Evolutionary conservation across 2,888 invertebrate genomes (phyloP), one percentile per base, ranked within the genome.

Genomic region (Crocallis elinguaria): DNA sequence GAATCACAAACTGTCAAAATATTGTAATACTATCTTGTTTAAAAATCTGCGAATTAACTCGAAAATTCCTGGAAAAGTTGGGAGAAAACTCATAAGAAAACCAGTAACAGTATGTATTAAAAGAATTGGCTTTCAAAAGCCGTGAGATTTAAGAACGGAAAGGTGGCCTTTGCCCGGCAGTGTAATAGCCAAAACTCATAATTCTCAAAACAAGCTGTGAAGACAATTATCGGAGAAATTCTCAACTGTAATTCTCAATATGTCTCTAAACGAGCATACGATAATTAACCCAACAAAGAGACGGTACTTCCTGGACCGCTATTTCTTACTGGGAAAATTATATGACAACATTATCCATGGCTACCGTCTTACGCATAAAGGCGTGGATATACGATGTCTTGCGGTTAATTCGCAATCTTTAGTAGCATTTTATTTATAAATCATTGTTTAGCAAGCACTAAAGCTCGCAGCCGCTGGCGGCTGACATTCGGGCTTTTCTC

Each of bases 231-330:
- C 42, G 14, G 19, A 39, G 33, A 51, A 54, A 56, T 36, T 23
- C 33, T 41, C 52, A 46, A 50, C 43, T 41, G 29, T 41, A 37
- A 46, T 48, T 49, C 42, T 38, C 38, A 39, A 48, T 49, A 27
- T 41, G 54, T 49, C 38, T 45, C 30, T 58, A 54, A 58, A 42
- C 44, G 36, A 55, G 51, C 25, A 45, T 49, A 46, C 39, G 52
- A 59, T 64, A 59, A 64, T 59, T 51, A 56, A n/a, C n/a, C 44
- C 30, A 52, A 56, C 49, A 57, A 54, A 52, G 49, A 54, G 44
- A 46, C 32, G 35, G 53, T 46, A 57, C 54, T 62, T 50, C 38
- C 52, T 50, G 35, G 16, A 50, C 56, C 48, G 54, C 48, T 59
- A 56, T 56, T 55, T 46, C 46, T 46, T 30, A 33, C 42, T 33